Percentiles rank a stretch among this genome's conserved stretches.
Conservation (phyloP, 2,888 invertebrate species). For the Rhagonycha fulva region DNA sequence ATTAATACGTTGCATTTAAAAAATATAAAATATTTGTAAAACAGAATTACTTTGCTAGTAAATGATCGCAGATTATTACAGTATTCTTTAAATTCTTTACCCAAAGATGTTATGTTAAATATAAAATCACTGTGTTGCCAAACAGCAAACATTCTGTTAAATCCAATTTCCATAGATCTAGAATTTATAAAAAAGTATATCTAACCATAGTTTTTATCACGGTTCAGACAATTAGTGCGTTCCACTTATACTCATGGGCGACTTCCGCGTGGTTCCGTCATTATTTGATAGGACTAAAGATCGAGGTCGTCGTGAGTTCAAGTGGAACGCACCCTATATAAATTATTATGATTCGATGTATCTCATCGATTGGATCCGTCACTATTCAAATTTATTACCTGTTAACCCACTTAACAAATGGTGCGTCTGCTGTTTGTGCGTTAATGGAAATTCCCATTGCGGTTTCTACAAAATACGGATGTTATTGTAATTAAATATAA, state of each 20-base stretch:
- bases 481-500: no score
- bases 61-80: neutral
- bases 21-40: neutral
- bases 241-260: no score
- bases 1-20: neutral
- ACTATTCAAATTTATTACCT: slow-evolving; percentile 31
- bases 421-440: slow-evolving; percentile 61
- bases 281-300: no score
- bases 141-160: slow-evolving; percentile 3
- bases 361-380: no score
- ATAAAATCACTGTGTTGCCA: slow-evolving; percentile 7
- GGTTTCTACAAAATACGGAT: slow-evolving; percentile 66
- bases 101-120: neutral
- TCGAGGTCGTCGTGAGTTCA: no score
- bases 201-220: no score
- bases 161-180: slow-evolving; percentile 8
- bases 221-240: no score
- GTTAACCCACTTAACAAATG: slow-evolving; percentile 52
- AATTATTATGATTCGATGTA: no score
- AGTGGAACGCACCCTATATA: no score
- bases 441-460: slow-evolving; percentile 72
- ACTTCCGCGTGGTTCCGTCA: no score
- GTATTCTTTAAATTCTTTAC: neutral
- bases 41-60: neutral
- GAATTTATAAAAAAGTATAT: neutral